phyloP scores from a whole-genome alignment of 2,888 invertebrate species.

The Platycheirus albimanus region DNA sequence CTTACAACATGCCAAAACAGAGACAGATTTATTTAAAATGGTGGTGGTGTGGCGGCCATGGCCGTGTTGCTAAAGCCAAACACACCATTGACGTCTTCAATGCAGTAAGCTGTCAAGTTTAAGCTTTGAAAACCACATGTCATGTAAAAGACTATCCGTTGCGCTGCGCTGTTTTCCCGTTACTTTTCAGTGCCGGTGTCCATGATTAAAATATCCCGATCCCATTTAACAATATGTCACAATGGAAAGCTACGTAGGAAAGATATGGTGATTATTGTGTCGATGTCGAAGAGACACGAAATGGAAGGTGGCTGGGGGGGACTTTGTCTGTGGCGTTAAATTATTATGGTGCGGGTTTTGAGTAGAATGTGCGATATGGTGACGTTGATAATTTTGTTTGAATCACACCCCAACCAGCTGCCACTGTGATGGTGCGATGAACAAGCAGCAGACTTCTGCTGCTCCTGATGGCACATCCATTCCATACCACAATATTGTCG shows the following conservation, averaged over 20 bases:
- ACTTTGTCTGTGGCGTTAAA: not conserved
- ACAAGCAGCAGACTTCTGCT: not conserved
- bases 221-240: conserved; percentile 64
- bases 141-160: conserved; percentile 31
- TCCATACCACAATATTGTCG: not conserved
- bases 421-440: conserved; percentile 26
- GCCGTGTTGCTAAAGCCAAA: not conserved
- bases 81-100: conserved; percentile 25
- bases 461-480: conserved; percentile 11
- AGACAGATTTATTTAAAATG: conserved; percentile 2
- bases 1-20: conserved; percentile 15
- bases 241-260: conserved; percentile 15
- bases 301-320: not conserved
- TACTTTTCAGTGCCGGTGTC: conserved; percentile 17
- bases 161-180: not conserved
- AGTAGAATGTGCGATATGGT: conserved; percentile 13
- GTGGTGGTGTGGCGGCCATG: too few relatives aligned
- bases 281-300: not conserved
- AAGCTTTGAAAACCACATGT: conserved; percentile 25
- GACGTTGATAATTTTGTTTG: conserved; percentile 40
- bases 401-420: conserved; percentile 46
- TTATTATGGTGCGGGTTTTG: conserved; percentile 1
- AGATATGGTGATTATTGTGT: conserved; percentile 29
- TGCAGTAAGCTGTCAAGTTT: conserved; percentile 26
- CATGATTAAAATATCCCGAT: conserved; percentile 65